A percentile compares a stretch with the other conserved stretches of the same genome.
These are phyloP conservation scores for Xestia xanthographa DNA, from an alignment of 2,888 invertebrate genomes.

Conservation along the genomic window DNA sequence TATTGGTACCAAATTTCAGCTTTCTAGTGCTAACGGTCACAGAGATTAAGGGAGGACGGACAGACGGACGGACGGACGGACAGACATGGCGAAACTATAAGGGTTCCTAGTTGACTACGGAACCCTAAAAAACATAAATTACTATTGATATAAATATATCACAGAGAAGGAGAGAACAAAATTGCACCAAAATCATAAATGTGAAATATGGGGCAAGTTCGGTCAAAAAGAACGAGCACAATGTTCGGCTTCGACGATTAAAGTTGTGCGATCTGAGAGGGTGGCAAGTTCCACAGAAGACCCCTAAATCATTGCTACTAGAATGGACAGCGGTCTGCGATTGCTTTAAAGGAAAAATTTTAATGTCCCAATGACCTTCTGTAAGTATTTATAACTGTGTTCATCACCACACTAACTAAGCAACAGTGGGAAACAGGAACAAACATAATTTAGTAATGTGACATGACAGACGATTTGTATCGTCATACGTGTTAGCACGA, in stretches of 20 bases:
- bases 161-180: not conserved
- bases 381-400: not conserved
- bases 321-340: not conserved
- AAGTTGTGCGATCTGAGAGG: not conserved
- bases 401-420: not conserved
- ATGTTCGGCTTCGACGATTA: not conserved
- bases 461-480: not conserved
- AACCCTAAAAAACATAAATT: not conserved
- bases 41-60: too few relatives aligned
- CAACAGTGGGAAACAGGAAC: not conserved
- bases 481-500: not conserved
- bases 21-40: too few relatives aligned
- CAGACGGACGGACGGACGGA: too few relatives aligned
- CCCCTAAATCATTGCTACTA: conserved; percentile 9
- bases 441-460: not conserved
- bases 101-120: too few relatives aligned
- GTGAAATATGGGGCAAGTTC: conserved; percentile 26
- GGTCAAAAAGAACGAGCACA: not conserved
- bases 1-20: too few relatives aligned
- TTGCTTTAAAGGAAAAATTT: not conserved
- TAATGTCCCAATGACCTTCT: not conserved
- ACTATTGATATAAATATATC: not conserved
- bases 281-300: not conserved
- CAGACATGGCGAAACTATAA: too few relatives aligned
- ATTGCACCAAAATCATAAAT: conserved; percentile 28